These are phyloP conservation scores for Cotesia vestalis DNA, from an alignment of 1,140 invertebrate genomes.

Conservation along the genomic window DNA sequence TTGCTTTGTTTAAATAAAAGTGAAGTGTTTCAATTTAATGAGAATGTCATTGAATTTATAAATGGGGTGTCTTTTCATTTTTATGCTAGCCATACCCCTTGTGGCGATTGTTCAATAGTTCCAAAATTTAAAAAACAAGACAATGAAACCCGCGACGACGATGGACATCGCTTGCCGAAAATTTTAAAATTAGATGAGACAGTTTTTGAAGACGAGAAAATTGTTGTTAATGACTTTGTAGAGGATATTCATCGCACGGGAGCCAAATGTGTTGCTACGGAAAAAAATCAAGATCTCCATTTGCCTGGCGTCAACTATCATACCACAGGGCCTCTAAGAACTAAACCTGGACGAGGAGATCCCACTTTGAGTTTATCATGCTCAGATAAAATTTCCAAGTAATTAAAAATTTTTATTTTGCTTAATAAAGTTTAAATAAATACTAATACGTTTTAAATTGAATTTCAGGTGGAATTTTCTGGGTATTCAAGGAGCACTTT, in stretches of 20 bases:
- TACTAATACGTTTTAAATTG: not conserved
- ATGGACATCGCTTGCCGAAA: slow-evolving; percentile 39
- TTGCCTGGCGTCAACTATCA: slow-evolving; percentile 74
- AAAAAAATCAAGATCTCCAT: slow-evolving; percentile 67
- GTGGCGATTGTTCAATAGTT: slow-evolving; percentile 94
- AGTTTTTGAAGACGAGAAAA: slow-evolving; percentile 19
- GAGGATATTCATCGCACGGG: slow-evolving; percentile 84
- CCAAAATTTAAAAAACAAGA: slow-evolving; percentile 46
- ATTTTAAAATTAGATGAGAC: slow-evolving; percentile 43
- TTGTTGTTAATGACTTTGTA: slow-evolving; percentile 25
- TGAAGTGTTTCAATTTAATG: slow-evolving; percentile 58
- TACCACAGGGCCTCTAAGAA: slow-evolving; percentile 77
- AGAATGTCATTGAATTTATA: slow-evolving; percentile 66
- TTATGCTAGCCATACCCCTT: slow-evolving; percentile 87
- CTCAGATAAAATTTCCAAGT: slow-evolving; percentile 87
- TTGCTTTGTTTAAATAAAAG: slow-evolving; percentile 57
- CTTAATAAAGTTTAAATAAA: slow-evolving; percentile 7
- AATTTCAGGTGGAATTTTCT: slow-evolving; percentile 79
- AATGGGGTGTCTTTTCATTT: slow-evolving; percentile 81
- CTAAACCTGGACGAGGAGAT: slow-evolving; percentile 92
- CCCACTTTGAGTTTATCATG: slow-evolving; percentile 89
- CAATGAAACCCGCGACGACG: slow-evolving; percentile 7
- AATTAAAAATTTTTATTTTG: slow-evolving; percentile 20
- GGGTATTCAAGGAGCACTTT: slow-evolving; percentile 82
- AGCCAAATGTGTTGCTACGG: slow-evolving; percentile 79